Conservation (phyloP, 2,113 vertebrate species). For the Trichechus manatus region DNA sequence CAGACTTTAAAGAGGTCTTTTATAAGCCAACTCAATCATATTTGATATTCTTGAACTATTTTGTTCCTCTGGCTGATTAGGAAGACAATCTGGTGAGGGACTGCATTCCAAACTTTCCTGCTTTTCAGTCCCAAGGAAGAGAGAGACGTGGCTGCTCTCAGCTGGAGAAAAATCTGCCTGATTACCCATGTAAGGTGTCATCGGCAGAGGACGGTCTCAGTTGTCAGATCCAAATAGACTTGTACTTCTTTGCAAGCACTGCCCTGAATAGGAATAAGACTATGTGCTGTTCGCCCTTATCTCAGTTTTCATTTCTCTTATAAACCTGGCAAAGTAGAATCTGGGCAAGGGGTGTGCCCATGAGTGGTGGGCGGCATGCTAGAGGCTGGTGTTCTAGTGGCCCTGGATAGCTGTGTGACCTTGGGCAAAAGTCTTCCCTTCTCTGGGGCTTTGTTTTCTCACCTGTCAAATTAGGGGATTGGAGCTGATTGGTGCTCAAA, state of each 20-base stretch:
- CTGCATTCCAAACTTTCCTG: neutral
- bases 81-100: neutral
- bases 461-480: neutral
- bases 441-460: neutral
- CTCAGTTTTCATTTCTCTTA: neutral
- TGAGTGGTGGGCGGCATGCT: no score
- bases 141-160: neutral
- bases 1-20: neutral
- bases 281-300: neutral
- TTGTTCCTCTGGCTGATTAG: neutral
- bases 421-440: rapidly evolving
- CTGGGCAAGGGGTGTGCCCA: neutral
- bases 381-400: neutral
- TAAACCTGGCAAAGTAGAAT: neutral
- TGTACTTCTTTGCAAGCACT: neutral
- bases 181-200: neutral
- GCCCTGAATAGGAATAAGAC: neutral
- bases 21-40: neutral
- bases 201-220: rapidly evolving
- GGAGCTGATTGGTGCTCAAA: neutral
- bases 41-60: neutral
- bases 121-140: neutral
- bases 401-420: neutral
- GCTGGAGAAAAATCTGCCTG: neutral
- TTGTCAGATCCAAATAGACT: neutral